phyloP scores from a whole-genome alignment of 2,113 vertebrate species.

The Perccottus glenii region DNA sequence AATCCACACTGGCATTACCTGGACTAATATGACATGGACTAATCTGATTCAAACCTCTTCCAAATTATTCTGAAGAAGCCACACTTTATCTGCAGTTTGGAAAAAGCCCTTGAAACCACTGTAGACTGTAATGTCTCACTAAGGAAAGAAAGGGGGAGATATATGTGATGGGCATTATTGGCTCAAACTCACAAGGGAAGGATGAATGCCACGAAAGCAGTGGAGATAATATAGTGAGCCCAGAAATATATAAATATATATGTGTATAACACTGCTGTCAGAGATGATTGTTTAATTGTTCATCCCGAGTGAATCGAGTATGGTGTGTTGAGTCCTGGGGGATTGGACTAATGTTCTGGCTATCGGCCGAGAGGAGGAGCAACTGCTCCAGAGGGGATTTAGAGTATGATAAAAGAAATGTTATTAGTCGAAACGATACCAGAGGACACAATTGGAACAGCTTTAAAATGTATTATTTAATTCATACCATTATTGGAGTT shows the following conservation, averaged over 20 bases:
- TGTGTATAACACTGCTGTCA: conserved; percentile 6
- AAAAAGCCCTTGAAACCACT: conserved; percentile 12
- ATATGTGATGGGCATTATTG: conserved; percentile 14
- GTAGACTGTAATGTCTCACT: conserved; percentile 18
- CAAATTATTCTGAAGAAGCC: conserved; percentile 22
- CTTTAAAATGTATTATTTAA: neutral
- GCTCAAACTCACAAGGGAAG: conserved; percentile 6
- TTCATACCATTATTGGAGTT: no score
- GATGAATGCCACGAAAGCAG: neutral
- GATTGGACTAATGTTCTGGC: conserved; percentile 13
- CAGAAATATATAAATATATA: conserved; percentile 1
- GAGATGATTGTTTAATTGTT: conserved; percentile 30
- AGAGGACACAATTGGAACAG: neutral
- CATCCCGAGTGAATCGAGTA: conserved; percentile 34
- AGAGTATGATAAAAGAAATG: neutral
- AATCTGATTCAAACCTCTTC: conserved; percentile 59
- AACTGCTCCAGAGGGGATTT: conserved; percentile 2
- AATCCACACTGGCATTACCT: no score
- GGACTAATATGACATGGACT: conserved; percentile 37
- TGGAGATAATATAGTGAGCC: conserved; percentile 3
- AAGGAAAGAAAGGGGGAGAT: neutral
- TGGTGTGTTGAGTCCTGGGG: conserved; percentile 17
- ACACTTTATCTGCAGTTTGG: conserved; percentile 8
- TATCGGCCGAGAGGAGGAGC: conserved; percentile 4
- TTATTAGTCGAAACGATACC: neutral